A percentile compares a stretch with the other conserved stretches of the same genome.
Conservation (phyloP, 1,140 invertebrate species). For the Lepidurus apus region DNA sequence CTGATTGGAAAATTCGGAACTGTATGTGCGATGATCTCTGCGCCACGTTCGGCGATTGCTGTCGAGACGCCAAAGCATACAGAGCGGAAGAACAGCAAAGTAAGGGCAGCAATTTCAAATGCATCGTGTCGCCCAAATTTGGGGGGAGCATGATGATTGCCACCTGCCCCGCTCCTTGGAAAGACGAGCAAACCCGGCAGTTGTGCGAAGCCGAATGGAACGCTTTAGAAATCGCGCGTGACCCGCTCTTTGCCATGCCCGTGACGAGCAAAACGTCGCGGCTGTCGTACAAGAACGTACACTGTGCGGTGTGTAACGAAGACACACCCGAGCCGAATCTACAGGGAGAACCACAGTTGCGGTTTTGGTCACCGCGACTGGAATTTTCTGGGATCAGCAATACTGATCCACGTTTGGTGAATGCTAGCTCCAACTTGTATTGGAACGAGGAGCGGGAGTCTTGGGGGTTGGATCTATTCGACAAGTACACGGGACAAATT, state of each 20-base stretch:
- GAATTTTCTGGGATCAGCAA: conserved; percentile 42
- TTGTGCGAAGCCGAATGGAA: conserved; percentile 39
- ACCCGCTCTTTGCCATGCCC: conserved; percentile 47
- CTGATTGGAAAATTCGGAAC: conserved; percentile 47
- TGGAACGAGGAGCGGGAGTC: conserved; percentile 38
- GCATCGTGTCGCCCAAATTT: conserved; percentile 45
- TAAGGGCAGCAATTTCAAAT: conserved; percentile 41
- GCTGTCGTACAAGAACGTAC: conserved; percentile 52
- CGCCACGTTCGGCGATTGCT: conserved; percentile 51
- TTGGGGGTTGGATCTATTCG: conserved; percentile 42
- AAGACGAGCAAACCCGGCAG: conserved; percentile 39
- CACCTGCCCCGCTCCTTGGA: conserved; percentile 46
- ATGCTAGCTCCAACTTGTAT: conserved; percentile 37
- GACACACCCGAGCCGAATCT: conserved; percentile 38
- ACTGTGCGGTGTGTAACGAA: conserved; percentile 54
- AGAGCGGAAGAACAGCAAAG: conserved; percentile 40
- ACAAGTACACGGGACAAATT: conserved; percentile 33
- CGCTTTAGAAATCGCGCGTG: conserved; percentile 37
- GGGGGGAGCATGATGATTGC: conserved; percentile 49
- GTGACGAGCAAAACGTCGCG: conserved; percentile 47
- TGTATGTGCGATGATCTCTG: conserved; percentile 51
- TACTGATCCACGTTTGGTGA: neutral
- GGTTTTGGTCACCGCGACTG: conserved; percentile 47
- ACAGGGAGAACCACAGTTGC: conserved; percentile 33
- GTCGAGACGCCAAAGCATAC: conserved; percentile 47